A percentile compares a stretch with the other conserved stretches of the same genome.
Evolutionary conservation across 2,888 invertebrate species (phyloP).

Genomic region (Parnassius smintheus): DNA sequence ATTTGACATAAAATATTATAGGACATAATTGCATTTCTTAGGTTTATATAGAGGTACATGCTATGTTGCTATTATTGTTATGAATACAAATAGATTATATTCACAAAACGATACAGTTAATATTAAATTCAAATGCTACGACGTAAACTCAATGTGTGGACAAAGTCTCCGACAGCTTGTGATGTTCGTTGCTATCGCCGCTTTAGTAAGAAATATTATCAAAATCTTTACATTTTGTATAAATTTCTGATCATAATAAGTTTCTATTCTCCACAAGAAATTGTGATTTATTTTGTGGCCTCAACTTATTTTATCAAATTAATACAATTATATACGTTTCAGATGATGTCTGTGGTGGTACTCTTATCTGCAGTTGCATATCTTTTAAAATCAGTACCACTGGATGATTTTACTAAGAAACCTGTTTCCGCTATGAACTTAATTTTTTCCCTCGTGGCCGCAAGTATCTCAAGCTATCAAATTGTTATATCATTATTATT

Average conservation of each 20-base stretch:
- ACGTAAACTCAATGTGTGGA: conserved; percentile 38
- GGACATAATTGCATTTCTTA: too few relatives aligned
- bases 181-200: conserved; percentile 35
- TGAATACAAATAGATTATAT: conserved; percentile 22
- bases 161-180: conserved; percentile 37
- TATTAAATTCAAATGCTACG: conserved; percentile 34
- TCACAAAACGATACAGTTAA: conserved; percentile 17
- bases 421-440: conserved; percentile 44
- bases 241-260: too few relatives aligned
- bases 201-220: background rate
- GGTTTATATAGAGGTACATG: too few relatives aligned
- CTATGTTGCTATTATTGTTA: conserved; percentile 4
- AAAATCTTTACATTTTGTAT: background rate
- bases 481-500: conserved; percentile 47
- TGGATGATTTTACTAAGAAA: conserved; percentile 33
- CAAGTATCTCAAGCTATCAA: conserved; percentile 50
- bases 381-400: conserved; percentile 17
- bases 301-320: too few relatives aligned
- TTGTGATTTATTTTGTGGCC: too few relatives aligned
- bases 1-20: too few relatives aligned
- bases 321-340: conserved; percentile 17
- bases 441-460: conserved; percentile 45
- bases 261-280: too few relatives aligned
- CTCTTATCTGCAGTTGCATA: conserved; percentile 34
- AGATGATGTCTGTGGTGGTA: conserved; percentile 43